Evolutionary conservation across 2,113 vertebrate species (phyloP), one percentile per base, ranked within the genome.

Genomic region (Trematomus loennbergii): DNA sequence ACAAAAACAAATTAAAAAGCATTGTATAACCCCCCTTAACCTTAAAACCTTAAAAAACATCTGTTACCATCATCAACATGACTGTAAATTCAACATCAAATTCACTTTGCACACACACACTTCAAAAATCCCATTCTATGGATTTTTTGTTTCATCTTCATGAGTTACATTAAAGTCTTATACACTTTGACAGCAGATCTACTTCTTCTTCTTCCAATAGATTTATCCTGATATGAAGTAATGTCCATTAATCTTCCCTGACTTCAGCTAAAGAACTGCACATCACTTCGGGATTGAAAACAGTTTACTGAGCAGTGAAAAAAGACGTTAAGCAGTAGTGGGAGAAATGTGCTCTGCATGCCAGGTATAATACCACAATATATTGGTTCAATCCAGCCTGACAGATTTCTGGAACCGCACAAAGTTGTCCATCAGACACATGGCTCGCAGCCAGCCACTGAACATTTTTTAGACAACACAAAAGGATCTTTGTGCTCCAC

Each of bases 401-500:
- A 92, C 91, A 86, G 72, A 65, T 90, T 90, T 87, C 85, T 91
- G 91, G 89, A 89, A 74, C 71, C 62, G 82, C 73, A 61, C 72
- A 64, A 9, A 52, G 43, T 54, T 89, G 82, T 88, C 87, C 75
- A 73, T 91, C 91, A 84, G 61, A 72, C 50, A 4, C 20, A 0
- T 84, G 85, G 85, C 85, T 82, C 12, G 0, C 5, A 43, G 85
- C 72, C 88, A 89, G 79, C 22, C 48, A 20, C 22, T 1, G 45
- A 74, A 81, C 70, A 59, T 81, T 86, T 85, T 70, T 74, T 17
- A 10, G 49, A 79, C 68, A 89, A 82, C 84, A 89, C 79, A 90
- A 89, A 93, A 89, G 84, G 72, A 72, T 80, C 67, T 65, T 86
- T 92, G 88, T 89, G 87, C 71, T 88, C 55, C 5, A 43, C 20